Evolutionary conservation across 2,797 vertebrate species (phyloP).

Genomic region (Chaenodraco wilsoni): DNA sequence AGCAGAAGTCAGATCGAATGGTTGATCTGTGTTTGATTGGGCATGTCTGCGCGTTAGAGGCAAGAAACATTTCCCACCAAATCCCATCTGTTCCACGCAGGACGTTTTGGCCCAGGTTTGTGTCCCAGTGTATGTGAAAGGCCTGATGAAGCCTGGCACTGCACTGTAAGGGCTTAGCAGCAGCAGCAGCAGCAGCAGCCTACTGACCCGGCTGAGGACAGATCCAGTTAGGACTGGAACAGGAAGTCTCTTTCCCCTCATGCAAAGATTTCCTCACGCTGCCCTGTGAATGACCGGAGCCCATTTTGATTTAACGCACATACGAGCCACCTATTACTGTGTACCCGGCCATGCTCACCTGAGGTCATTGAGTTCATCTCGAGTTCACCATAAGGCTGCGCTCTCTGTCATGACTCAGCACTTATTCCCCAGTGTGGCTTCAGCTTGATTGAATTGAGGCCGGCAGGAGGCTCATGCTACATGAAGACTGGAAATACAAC

Average conservation of each 20-base stretch:
- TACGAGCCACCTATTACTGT: constrained; percentile 48
- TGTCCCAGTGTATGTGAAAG: constrained; percentile 66
- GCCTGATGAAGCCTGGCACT: constrained; percentile 71
- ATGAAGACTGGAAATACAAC: constrained; percentile 69
- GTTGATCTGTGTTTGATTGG: constrained; percentile 48
- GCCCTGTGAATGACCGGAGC: constrained; percentile 42
- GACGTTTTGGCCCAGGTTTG: constrained; percentile 48
- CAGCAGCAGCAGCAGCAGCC: constrained; percentile 35
- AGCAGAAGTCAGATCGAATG: constrained; percentile 16
- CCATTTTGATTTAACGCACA: constrained; percentile 37
- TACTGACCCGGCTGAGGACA: constrained; percentile 48
- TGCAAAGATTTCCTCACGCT: constrained; percentile 41
- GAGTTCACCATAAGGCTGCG: constrained; percentile 34
- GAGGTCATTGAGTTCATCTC: constrained; percentile 62
- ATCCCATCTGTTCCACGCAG: constrained; percentile 51
- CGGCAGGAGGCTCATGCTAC: constrained; percentile 50
- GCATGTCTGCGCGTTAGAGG: constrained; percentile 21
- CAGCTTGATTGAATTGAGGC: constrained; percentile 54
- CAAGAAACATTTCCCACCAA: constrained; percentile 51
- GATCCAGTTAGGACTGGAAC: constrained; percentile 32
- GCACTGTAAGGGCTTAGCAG: constrained; percentile 50
- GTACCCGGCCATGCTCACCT: constrained; percentile 58
- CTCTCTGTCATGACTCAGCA: constrained; percentile 49
- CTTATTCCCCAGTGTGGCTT: constrained; percentile 57
- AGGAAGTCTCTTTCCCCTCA: constrained; percentile 33